Conservation (phyloP, 1,140 invertebrate species). For the Diorhabda carinulata region DNA sequence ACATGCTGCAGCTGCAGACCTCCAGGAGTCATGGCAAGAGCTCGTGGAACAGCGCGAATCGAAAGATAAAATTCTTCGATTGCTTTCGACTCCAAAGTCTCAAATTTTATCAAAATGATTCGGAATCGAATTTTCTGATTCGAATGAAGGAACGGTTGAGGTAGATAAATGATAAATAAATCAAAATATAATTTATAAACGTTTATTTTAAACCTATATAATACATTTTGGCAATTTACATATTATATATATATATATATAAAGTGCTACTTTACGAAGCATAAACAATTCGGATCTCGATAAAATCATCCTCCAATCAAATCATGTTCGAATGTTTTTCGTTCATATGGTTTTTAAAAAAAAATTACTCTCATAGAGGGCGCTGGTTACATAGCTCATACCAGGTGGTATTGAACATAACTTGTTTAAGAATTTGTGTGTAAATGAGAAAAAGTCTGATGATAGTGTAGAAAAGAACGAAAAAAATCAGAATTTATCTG, state of each 20-base stretch:
- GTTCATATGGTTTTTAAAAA: too few relatives aligned
- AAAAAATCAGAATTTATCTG: neutral
- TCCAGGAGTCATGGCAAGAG: too few relatives aligned
- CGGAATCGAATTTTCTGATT: too few relatives aligned
- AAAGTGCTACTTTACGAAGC: constrained; percentile 34
- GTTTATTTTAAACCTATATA: constrained; percentile 35
- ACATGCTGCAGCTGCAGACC: too few relatives aligned
- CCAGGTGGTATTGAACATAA: neutral
- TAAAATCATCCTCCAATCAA: constrained; percentile 18
- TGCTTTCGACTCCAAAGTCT: too few relatives aligned
- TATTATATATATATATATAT: constrained; percentile 17
- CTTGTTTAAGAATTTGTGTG: neutral
- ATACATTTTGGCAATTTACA: constrained; percentile 39
- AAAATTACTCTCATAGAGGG: too few relatives aligned
- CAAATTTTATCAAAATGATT: too few relatives aligned
- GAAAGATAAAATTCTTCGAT: too few relatives aligned
- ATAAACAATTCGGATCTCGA: constrained; percentile 31
- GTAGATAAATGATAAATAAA: too few relatives aligned
- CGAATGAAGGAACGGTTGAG: too few relatives aligned
- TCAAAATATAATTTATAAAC: constrained; percentile 26
- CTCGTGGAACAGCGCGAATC: too few relatives aligned
- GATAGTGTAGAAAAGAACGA: neutral
- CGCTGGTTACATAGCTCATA: too few relatives aligned
- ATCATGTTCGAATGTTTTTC: neutral
- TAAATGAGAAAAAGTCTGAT: neutral